Evolutionary conservation across 2,888 invertebrate species (phyloP).

Genomic region (Meliscaeva auricollis): DNA sequence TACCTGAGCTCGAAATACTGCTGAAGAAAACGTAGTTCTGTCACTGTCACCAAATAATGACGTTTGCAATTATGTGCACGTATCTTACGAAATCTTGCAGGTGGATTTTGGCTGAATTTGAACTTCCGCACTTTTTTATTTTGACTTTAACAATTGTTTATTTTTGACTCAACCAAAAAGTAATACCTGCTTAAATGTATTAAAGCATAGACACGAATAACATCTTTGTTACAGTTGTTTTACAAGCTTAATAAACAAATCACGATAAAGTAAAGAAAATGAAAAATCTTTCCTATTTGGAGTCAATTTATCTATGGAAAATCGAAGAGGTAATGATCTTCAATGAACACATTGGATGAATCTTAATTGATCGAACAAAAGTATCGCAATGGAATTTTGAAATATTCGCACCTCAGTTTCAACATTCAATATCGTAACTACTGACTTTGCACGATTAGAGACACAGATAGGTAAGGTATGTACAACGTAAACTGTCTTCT

Average conservation of each 20-base stretch:
- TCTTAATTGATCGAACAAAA: conserved; percentile 49
- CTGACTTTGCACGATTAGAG: conserved; percentile 49
- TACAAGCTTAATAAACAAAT: conserved; percentile 51
- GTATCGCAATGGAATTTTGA: conserved; percentile 72
- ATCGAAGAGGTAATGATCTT: conserved; percentile 45
- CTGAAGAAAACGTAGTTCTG: conserved; percentile 49
- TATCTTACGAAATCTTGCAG: conserved; percentile 42
- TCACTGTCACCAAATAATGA: conserved; percentile 56
- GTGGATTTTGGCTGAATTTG: conserved; percentile 50
- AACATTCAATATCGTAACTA: conserved; percentile 47
- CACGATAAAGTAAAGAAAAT: background rate
- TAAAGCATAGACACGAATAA: conserved; percentile 18
- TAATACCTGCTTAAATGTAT: background rate
- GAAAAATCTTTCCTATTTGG: conserved; percentile 10
- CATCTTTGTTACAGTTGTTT: conserved; percentile 44
- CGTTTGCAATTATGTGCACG: conserved; percentile 61
- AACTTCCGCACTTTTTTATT: conserved; percentile 64
- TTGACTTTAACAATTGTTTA: background rate
- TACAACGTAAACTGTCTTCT: conserved; percentile 36
- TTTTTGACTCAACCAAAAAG: conserved; percentile 13
- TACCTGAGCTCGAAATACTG: conserved; percentile 53
- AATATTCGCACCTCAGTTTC: conserved; percentile 59
- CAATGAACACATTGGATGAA: conserved; percentile 48
- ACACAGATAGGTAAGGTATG: conserved; percentile 21
- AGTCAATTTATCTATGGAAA: conserved; percentile 35